These are phyloP conservation scores for Spodoptera picta DNA, from an alignment of 2,888 invertebrate species.

Conservation along the genomic window DNA sequence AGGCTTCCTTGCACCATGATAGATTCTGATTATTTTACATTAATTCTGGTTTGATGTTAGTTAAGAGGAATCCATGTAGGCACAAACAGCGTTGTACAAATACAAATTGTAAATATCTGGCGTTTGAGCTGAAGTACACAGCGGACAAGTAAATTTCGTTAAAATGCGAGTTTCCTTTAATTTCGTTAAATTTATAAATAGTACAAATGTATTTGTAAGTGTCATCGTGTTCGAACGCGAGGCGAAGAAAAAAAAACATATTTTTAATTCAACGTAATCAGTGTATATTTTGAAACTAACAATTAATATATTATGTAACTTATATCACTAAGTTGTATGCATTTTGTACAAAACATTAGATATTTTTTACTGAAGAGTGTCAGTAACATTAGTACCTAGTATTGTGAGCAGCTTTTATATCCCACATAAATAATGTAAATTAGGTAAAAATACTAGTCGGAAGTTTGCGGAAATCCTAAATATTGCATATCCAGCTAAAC, in stretches of 20 bases:
- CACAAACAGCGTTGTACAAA: conserved; percentile 67
- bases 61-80: conserved; percentile 46
- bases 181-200: conserved; percentile 81
- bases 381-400: conserved; percentile 61
- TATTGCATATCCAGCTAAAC: conserved; percentile 74
- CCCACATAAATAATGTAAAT: conserved; percentile 69
- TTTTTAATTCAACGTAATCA: conserved; percentile 66
- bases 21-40: conserved; percentile 30
- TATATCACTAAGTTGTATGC: conserved; percentile 69
- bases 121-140: conserved; percentile 63
- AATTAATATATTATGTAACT: conserved; percentile 70
- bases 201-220: conserved; percentile 85
- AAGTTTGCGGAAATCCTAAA: conserved; percentile 67
- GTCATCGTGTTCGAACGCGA: conserved; percentile 54
- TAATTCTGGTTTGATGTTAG: conserved; percentile 46
- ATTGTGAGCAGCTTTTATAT: conserved; percentile 82
- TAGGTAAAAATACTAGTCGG: conserved; percentile 80
- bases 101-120: conserved; percentile 80
- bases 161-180: conserved; percentile 59
- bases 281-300: conserved; percentile 75
- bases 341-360: conserved; percentile 84
- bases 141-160: conserved; percentile 67
- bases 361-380: conserved; percentile 79
- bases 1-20: conserved; percentile 20
- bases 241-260: conserved; percentile 53